These are phyloP conservation scores for Rhynchopsitta pachyrhyncha DNA, from an alignment of 2,113 vertebrate genomes.

Conservation along the genomic window DNA sequence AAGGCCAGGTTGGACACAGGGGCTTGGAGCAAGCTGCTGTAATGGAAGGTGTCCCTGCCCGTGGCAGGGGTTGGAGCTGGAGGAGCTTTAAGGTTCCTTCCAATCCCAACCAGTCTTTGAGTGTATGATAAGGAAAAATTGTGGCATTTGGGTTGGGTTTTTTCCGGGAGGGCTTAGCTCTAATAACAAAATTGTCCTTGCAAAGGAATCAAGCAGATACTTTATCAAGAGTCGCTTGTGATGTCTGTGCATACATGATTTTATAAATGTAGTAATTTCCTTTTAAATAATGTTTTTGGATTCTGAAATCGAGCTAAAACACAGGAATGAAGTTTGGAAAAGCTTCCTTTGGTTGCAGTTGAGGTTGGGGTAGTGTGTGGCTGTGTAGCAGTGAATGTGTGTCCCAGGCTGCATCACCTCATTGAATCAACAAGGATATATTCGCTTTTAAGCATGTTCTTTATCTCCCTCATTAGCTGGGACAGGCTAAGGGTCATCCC, in stretches of 20 bases:
- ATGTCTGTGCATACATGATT: no score
- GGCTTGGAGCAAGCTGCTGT: no score
- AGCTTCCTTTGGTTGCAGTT: neutral
- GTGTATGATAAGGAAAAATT: neutral
- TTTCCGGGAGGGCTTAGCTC: neutral
- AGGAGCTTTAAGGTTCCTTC: neutral
- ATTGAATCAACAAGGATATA: neutral
- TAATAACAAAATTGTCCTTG: neutral
- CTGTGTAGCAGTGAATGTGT: neutral
- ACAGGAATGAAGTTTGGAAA: neutral
- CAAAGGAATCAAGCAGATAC: neutral
- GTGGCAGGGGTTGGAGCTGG: neutral
- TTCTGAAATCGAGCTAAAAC: neutral
- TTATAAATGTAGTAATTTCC: neutral
- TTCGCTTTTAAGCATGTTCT: neutral
- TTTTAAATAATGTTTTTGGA: neutral
- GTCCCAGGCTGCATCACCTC: neutral
- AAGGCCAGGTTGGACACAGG: no score
- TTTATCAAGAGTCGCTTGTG: neutral
- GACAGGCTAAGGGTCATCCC: neutral
- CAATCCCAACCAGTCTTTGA: neutral
- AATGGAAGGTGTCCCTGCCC: neutral
- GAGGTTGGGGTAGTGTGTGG: accelerated
- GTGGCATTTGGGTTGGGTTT: neutral
- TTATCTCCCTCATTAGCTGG: neutral